Conservation (phyloP, 2,888 invertebrate species). For the Tachystola acroxantha region DNA sequence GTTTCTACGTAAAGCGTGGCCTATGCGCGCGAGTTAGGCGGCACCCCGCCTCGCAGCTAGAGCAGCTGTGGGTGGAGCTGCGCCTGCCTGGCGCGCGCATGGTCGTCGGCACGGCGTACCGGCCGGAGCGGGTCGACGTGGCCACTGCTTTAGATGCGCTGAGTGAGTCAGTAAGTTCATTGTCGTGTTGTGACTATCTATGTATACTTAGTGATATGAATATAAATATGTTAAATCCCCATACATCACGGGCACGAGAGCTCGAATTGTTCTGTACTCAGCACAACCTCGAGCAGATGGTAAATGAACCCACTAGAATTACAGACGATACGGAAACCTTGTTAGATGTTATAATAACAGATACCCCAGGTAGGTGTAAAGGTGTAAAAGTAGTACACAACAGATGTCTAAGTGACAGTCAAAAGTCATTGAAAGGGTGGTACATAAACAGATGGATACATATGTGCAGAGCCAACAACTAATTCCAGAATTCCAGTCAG, state of each 20-base stretch:
- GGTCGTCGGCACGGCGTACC: constrained; percentile 19
- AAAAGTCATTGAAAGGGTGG: too few relatives aligned
- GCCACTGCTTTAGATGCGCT: constrained; percentile 13
- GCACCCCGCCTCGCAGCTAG: constrained; percentile 14
- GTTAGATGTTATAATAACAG: constrained; percentile 12
- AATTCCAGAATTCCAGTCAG: too few relatives aligned
- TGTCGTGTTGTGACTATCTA: constrained; percentile 10
- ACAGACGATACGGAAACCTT: constrained; percentile 9
- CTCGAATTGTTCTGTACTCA: constrained; percentile 5
- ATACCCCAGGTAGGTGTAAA: constrained; percentile 1
- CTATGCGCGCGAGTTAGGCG: constrained; percentile 7
- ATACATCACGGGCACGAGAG: constrained; percentile 3
- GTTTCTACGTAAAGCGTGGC: constrained; percentile 12
- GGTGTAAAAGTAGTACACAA: constrained; percentile 8
- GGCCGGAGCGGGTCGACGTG: constrained; percentile 13
- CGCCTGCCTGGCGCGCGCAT: constrained; percentile 11
- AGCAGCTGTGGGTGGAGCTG: constrained; percentile 21
- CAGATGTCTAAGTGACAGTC: too few relatives aligned
- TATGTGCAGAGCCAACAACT: too few relatives aligned
- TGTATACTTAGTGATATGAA: constrained; percentile 14
- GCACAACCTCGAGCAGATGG: constrained; percentile 11
- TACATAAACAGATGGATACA: too few relatives aligned
- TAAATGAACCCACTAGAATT: constrained; percentile 12
- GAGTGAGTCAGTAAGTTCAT: constrained; percentile 12
- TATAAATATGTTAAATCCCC: constrained; percentile 7